These are phyloP conservation scores for Pipra filicauda DNA, from an alignment of 2,113 vertebrate genomes.

Conservation along the genomic window DNA sequence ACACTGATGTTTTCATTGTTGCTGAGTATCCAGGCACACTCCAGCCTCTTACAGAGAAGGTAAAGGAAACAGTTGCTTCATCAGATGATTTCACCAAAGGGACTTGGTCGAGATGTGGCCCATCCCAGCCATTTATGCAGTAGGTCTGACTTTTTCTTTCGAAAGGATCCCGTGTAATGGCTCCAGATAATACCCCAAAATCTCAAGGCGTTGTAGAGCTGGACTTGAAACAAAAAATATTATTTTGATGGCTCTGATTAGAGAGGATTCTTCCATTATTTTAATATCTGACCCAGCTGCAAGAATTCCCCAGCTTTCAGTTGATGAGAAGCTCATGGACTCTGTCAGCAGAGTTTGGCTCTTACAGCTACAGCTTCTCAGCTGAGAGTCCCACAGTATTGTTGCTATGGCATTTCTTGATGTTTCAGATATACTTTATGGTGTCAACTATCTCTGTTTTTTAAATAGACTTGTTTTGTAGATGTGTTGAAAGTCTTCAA, in stretches of 20 bases:
- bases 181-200: neutral
- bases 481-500: neutral
- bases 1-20: too few relatives aligned
- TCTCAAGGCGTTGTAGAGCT: neutral
- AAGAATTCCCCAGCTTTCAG: neutral
- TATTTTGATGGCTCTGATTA: neutral
- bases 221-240: neutral
- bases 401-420: neutral
- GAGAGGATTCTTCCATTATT: neutral
- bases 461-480: neutral
- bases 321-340: neutral
- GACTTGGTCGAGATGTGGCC: neutral
- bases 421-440: neutral
- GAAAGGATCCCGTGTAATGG: neutral
- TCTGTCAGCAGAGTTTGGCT: neutral
- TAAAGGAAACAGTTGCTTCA: neutral
- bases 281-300: neutral
- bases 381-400: neutral
- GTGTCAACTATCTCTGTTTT: neutral
- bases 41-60: neutral
- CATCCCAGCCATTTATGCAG: neutral
- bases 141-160: neutral
- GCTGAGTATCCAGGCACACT: neutral
- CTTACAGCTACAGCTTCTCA: neutral
- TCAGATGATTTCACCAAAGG: neutral